phyloP scores from a whole-genome alignment of 2,113 vertebrate genomes.

The Psophia crepitans region DNA sequence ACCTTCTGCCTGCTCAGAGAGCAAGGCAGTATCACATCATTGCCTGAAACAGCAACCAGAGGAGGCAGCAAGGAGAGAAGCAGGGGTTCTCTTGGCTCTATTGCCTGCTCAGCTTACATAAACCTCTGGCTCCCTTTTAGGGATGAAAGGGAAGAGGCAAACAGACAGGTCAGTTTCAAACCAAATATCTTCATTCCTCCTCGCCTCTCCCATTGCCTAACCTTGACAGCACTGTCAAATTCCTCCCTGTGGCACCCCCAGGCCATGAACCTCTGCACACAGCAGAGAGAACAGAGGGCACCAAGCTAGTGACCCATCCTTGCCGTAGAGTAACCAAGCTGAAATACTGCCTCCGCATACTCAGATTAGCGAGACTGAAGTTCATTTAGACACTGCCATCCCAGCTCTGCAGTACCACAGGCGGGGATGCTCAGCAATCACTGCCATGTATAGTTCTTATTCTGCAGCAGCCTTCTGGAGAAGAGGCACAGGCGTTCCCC shows the following conservation, averaged over 20 bases:
- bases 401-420: background rate
- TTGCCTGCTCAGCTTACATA: background rate
- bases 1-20: background rate
- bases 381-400: background rate
- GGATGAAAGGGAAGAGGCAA: background rate
- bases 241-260: background rate
- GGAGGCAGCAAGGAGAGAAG: background rate
- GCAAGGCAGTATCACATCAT: rapidly evolving
- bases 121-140: background rate
- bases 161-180: background rate
- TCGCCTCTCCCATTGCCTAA: background rate
- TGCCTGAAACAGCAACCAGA: background rate
- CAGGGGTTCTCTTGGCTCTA: background rate
- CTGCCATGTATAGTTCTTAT: background rate
- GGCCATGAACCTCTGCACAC: background rate
- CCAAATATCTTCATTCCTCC: background rate
- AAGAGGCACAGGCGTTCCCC: background rate
- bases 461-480: background rate
- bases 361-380: background rate
- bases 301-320: background rate
- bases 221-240: background rate
- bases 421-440: rapidly evolving
- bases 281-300: background rate
- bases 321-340: background rate
- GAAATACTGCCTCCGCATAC: background rate